Evolutionary conservation across 2,113 vertebrate species (phyloP), one percentile per base, ranked within the genome.

Genomic region (Formicarius rufipectus): DNA sequence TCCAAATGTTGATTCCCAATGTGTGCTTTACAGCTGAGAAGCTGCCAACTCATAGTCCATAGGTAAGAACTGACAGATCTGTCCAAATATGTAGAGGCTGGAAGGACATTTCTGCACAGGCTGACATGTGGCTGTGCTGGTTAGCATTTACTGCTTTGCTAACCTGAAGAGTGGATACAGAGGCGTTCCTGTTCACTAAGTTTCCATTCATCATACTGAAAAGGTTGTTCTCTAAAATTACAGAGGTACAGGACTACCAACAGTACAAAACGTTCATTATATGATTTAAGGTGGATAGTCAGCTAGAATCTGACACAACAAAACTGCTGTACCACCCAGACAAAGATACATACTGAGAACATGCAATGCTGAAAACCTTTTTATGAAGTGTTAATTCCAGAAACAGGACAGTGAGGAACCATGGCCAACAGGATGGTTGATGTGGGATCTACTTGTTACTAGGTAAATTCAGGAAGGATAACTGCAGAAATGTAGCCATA

Each of bases 51-150:
- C 37, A 7, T 10, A 42, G 59, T 67, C 63, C 52, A 27, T 20
- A 78, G 67, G 88, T 58, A 68, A 83, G 89, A 93, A 89, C 50
- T 90, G 95, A 96, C 91, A 96, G 84, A 49, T 88, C 90, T 96
- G 92, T 83, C 92, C 88, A 86, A 93, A 66, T 75, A 85, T 4
- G 37, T 42, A 85, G 82, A 90, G 81, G 64, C 64, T 91, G 75
- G 42, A 87, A 69, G 47, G 33, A 53, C 59, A 84, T 87, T 94
- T 94, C 93, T 90, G 72, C 62, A 17, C 39, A 92, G 95, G 28
- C 52, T 94, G 95, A 94, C 58, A 69, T 12, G 71, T 67, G 44
- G 84, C 79, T 40, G 23, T 63, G 91, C 69, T 90, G 64, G 58
- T 92, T 91, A 93, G 76, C 78, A 90, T 93, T 95, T 89, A 52